Conservation (phyloP, 2,888 invertebrate genomes). For the Xanthorhoe designata region DNA sequence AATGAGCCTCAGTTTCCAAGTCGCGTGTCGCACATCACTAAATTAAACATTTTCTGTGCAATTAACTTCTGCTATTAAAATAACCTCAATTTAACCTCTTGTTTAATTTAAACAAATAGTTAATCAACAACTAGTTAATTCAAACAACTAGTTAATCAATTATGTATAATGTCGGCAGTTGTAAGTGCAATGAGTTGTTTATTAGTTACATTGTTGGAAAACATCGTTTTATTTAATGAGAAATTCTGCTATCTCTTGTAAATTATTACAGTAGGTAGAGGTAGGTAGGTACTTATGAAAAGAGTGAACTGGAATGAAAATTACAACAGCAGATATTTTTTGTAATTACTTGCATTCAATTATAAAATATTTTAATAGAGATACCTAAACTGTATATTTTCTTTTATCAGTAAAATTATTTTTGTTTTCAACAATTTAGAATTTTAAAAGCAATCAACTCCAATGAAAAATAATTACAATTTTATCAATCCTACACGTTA, state of each 20-base stretch:
- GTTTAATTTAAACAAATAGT: constrained; percentile 59
- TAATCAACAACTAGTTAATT: constrained; percentile 42
- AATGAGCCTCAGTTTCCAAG: background rate
- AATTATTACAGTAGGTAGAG: too few species aligned
- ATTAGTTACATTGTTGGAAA: constrained; percentile 31
- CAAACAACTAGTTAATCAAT: constrained; percentile 47
- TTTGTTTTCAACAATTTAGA: too few species aligned
- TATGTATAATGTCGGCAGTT: constrained; percentile 38
- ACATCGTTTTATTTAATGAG: constrained; percentile 20
- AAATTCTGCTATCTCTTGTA: constrained; percentile 16
- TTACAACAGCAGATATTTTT: too few species aligned
- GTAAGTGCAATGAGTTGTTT: constrained; percentile 32
- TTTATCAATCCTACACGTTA: too few species aligned
- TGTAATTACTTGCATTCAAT: too few species aligned
- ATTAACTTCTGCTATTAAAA: constrained; percentile 64
- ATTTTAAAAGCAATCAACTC: too few species aligned
- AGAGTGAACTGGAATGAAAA: too few species aligned
- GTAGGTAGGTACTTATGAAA: too few species aligned
- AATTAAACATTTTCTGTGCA: constrained; percentile 46
- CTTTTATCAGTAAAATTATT: too few species aligned
- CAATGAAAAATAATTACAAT: too few species aligned
- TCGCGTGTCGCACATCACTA: constrained; percentile 39
- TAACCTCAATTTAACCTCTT: constrained; percentile 62
- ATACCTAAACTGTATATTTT: too few species aligned
- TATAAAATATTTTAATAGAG: too few species aligned